These are phyloP conservation scores for Lithobates sylvaticus DNA, from an alignment of 2,797 vertebrate genomes.

Conservation along the genomic window DNA sequence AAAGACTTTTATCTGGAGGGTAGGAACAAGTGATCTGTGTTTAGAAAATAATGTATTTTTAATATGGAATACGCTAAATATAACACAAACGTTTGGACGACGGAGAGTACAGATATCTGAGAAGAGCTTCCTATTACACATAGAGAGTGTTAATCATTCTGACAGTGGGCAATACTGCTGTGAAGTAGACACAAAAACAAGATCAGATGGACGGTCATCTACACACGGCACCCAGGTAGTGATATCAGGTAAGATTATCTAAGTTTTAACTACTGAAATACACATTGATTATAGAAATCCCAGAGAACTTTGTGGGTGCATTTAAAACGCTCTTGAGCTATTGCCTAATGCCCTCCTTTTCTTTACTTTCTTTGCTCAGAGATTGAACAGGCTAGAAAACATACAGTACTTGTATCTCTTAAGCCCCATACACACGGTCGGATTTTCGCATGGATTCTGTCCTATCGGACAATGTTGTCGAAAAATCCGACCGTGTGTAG, in stretches of 20 bases:
- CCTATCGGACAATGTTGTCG: no score
- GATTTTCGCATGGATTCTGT: no score
- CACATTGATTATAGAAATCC: background rate
- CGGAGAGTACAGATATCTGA: background rate
- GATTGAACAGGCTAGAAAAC: no score
- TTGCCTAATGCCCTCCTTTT: background rate
- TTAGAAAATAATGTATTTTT: background rate
- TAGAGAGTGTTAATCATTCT: background rate
- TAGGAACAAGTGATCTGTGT: background rate
- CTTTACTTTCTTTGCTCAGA: no score
- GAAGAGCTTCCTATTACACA: background rate
- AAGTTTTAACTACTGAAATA: no score
- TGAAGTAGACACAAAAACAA: background rate
- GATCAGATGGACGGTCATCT: fast-evolving
- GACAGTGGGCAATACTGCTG: constrained; percentile 11
- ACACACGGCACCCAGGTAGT: background rate
- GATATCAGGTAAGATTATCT: background rate
- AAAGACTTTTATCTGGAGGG: background rate
- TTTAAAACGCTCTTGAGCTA: background rate
- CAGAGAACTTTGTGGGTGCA: background rate
- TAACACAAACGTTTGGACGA: background rate
- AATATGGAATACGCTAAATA: background rate
- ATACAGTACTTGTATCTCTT: no score
- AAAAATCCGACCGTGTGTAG: no score
- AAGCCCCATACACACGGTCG: no score